Percentiles rank a stretch among this genome's conserved stretches.
Conservation (phyloP, 2,113 vertebrate species). For the Podiceps cristatus region DNA sequence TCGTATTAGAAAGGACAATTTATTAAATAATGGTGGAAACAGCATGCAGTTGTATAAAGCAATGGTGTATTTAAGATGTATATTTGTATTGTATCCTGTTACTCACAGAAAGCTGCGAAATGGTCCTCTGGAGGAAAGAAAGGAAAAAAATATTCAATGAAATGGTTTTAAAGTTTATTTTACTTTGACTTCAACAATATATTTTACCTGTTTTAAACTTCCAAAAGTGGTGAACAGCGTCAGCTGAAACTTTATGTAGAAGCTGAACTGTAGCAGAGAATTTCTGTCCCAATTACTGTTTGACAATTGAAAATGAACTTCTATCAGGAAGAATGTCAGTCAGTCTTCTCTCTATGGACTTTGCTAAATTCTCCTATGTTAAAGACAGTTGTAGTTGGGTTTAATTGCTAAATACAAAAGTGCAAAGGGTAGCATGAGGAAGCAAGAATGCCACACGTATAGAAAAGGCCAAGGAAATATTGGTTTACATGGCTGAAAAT, state of each 20-base stretch:
- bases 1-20: neutral
- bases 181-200: neutral
- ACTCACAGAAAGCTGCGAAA: neutral
- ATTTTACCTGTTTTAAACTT: neutral
- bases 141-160: neutral
- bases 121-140: neutral
- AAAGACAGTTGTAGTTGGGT: neutral
- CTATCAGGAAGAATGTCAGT: neutral
- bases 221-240: neutral
- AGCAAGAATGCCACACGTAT: neutral
- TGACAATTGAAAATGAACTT: neutral
- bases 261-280: neutral
- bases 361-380: neutral
- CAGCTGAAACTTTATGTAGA: neutral
- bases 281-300: neutral
- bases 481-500: neutral
- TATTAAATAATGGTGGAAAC: neutral
- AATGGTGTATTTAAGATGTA: neutral
- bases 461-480: constrained; percentile 23
- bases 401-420: neutral
- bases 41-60: neutral
- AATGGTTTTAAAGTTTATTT: neutral
- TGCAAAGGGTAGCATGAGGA: neutral
- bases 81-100: neutral
- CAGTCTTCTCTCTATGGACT: neutral